Conservation (phyloP, 2,888 invertebrate species). For the Tribolium freemani region DNA sequence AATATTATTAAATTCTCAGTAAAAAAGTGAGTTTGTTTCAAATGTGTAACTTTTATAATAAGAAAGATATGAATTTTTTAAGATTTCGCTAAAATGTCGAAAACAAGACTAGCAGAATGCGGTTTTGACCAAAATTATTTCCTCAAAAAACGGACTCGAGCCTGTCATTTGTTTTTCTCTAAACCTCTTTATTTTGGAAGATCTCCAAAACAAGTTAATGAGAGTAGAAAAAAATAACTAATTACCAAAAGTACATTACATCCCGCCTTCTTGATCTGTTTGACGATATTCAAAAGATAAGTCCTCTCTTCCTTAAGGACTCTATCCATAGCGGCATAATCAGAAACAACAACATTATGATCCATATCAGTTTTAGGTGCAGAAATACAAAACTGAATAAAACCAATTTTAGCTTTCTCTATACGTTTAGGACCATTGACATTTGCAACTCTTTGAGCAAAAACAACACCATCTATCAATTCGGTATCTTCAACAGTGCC, state of each 20-base stretch:
- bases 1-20: no score
- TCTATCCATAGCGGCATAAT: constrained; percentile 99
- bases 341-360: constrained; percentile 95
- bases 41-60: no score
- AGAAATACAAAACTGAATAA: constrained; percentile 99
- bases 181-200: no score
- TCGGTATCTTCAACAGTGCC: constrained; percentile 98
- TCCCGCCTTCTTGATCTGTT: constrained; percentile 98
- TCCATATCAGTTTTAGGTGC: constrained; percentile 99
- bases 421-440: constrained; percentile 93
- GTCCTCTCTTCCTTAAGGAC: constrained; percentile 97
- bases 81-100: no score
- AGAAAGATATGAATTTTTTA: no score
- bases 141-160: no score
- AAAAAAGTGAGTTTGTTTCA: no score
- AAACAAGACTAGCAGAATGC: no score
- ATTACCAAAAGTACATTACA: constrained; percentile 95
- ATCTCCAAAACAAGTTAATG: no score
- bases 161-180: no score
- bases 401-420: constrained; percentile 98
- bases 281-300: constrained; percentile 98
- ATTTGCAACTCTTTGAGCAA: constrained; percentile 90
- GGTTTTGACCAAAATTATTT: no score
- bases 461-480: constrained; percentile 94
- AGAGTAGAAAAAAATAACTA: not conserved